phyloP scores from a whole-genome alignment of 2,113 vertebrate species.

The Leiothrix lutea region DNA sequence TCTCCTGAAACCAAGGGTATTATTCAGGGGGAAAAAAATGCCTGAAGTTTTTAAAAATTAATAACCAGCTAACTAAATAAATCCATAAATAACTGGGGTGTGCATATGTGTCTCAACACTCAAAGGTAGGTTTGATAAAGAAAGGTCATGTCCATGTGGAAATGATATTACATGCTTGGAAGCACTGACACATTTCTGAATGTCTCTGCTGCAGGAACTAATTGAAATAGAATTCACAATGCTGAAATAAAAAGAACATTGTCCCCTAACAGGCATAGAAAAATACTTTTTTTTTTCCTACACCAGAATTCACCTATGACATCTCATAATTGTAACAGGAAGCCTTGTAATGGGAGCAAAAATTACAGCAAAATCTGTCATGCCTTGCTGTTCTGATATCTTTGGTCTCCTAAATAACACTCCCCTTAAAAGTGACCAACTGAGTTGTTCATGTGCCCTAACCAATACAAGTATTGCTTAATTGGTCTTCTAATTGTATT shows the following conservation, averaged over 20 bases:
- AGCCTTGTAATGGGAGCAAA: neutral
- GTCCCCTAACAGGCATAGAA: neutral
- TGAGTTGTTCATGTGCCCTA: neutral
- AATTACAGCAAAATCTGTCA: neutral
- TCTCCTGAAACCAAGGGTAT: neutral
- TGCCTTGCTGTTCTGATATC: neutral
- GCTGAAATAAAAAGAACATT: neutral
- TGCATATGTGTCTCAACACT: neutral
- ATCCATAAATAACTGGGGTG: neutral
- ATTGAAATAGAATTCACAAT: neutral
- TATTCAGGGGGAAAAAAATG: neutral
- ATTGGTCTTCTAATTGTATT: neutral
- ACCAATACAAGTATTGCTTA: neutral
- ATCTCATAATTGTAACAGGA: neutral
- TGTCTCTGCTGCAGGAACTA: neutral
- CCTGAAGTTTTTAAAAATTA: neutral
- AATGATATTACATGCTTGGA: neutral
- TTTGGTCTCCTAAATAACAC: neutral
- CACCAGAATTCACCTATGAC: neutral
- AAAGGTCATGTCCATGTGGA: neutral
- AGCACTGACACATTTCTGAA: neutral
- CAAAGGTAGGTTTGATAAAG: neutral
- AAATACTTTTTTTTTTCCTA: neutral
- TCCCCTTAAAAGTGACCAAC: neutral
- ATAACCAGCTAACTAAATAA: neutral